phyloP scores from a whole-genome alignment of 2,888 invertebrate genomes.

The Drosophila diplacantha region DNA sequence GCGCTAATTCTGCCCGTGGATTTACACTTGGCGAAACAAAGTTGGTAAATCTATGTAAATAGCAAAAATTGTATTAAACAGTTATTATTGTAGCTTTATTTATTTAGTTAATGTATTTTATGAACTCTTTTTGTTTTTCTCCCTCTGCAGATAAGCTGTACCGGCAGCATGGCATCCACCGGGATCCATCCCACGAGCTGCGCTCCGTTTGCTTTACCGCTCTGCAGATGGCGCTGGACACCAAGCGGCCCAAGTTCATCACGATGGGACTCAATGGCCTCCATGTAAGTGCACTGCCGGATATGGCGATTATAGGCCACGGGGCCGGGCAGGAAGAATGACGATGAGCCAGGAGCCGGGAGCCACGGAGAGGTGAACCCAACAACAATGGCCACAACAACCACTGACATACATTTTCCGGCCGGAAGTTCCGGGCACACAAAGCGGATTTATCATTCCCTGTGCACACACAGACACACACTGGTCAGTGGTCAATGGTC shows the following conservation, averaged over 20 bases:
- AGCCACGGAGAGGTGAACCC: not conserved
- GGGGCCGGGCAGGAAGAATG: not conserved
- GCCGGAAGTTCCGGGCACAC: conserved; percentile 37
- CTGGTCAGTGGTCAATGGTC: conserved; percentile 2
- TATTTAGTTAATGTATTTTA: no score
- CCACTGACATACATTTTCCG: conserved; percentile 30
- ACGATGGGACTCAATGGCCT: conserved; percentile 90
- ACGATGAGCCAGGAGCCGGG: conserved; percentile 3
- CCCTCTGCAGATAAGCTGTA: conserved; percentile 84
- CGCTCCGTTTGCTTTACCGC: conserved; percentile 90
- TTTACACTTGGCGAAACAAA: not conserved
- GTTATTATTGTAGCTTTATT: no score
- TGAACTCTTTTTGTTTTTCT: not conserved
- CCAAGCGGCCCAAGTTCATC: conserved; percentile 90
- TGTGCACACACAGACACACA: conserved; percentile 3
- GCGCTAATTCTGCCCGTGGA: conserved; percentile 13
- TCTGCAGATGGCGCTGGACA: conserved; percentile 91
- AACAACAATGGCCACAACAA: conserved; percentile 20
- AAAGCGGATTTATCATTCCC: conserved; percentile 42
- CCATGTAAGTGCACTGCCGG: conserved; percentile 83
- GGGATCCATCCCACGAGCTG: conserved; percentile 90
- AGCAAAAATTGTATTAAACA: not conserved
- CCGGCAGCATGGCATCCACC: conserved; percentile 86
- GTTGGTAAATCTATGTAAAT: not conserved
- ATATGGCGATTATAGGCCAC: conserved; percentile 5